Evolutionary conservation across 2,888 invertebrate genomes (phyloP).

Genomic region (Latheticus oryzae): DNA sequence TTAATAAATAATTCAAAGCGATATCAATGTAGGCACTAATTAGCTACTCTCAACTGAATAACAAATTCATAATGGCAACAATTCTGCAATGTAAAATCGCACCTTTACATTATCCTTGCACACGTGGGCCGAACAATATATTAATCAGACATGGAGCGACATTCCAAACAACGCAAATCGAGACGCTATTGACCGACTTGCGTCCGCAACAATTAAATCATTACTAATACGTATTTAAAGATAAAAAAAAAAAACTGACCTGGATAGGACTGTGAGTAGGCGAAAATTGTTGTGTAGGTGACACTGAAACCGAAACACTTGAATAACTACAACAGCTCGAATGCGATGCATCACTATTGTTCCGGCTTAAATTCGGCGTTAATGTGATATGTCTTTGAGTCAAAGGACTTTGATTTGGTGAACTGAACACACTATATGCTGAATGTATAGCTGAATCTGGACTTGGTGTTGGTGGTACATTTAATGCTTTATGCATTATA

Average conservation of each 20-base stretch:
- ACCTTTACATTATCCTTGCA: conserved; percentile 18
- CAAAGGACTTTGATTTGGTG: conserved; percentile 88
- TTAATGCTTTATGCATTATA: conserved; percentile 68
- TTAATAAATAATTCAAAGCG: conserved; percentile 26
- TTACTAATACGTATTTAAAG: conserved; percentile 1
- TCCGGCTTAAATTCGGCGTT: conserved; percentile 86
- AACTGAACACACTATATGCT: conserved; percentile 84
- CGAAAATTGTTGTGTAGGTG: conserved; percentile 75
- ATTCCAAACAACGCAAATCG: conserved; percentile 16
- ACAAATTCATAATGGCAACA: conserved; percentile 18
- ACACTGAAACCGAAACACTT: conserved; percentile 70
- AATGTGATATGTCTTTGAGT: conserved; percentile 84
- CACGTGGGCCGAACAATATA: conserved; percentile 35
- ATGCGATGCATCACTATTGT: conserved; percentile 91
- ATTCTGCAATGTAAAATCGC: conserved; percentile 30
- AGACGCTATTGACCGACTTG: conserved; percentile 28
- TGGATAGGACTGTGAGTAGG: conserved; percentile 92
- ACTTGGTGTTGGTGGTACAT: conserved; percentile 83
- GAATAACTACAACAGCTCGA: conserved; percentile 91
- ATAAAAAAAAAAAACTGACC: conserved; percentile 52
- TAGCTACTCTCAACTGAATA: conserved; percentile 31
- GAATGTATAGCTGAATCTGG: conserved; percentile 92
- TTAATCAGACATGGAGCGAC: conserved; percentile 25
- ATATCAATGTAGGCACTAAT: conserved; percentile 26
- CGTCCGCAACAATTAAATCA: conserved; percentile 21